phyloP scores from a whole-genome alignment of 2,113 vertebrate genomes.

The Gambusia affinis region DNA sequence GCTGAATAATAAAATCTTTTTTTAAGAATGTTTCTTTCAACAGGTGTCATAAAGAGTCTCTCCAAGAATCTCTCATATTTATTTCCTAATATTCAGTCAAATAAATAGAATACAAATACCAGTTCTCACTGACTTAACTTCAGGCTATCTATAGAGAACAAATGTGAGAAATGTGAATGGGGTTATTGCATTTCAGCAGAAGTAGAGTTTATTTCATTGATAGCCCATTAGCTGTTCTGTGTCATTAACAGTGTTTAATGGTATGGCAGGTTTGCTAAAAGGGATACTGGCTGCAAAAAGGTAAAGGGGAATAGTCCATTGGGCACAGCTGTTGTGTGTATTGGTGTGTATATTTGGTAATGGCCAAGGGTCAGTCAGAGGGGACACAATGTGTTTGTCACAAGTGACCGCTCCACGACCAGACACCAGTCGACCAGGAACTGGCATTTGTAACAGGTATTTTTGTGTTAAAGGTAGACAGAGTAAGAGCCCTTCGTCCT shows the following conservation, averaged over 20 bases:
- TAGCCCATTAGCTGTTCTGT: constrained; percentile 69
- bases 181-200: constrained; percentile 39
- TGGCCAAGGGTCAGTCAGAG: constrained; percentile 69
- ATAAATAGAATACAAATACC: neutral
- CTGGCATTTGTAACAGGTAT: constrained; percentile 20
- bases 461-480: constrained; percentile 32
- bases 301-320: constrained; percentile 54
- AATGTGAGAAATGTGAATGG: constrained; percentile 28
- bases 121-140: neutral
- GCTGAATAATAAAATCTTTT: neutral
- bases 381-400: constrained; percentile 73
- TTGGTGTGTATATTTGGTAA: constrained; percentile 27
- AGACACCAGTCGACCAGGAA: constrained; percentile 52
- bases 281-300: constrained; percentile 49
- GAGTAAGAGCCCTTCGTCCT: constrained; percentile 52
- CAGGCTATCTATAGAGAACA: neutral
- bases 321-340: constrained; percentile 32
- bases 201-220: constrained; percentile 40
- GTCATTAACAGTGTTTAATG: constrained; percentile 72
- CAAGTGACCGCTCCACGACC: constrained; percentile 72
- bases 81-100: no score
- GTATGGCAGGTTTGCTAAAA: constrained; percentile 45
- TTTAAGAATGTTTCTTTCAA: neutral
- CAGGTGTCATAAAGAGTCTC: neutral
- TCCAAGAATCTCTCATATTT: neutral